Conservation (phyloP, 2,113 vertebrate species). For the Alexandromys fortis region DNA sequence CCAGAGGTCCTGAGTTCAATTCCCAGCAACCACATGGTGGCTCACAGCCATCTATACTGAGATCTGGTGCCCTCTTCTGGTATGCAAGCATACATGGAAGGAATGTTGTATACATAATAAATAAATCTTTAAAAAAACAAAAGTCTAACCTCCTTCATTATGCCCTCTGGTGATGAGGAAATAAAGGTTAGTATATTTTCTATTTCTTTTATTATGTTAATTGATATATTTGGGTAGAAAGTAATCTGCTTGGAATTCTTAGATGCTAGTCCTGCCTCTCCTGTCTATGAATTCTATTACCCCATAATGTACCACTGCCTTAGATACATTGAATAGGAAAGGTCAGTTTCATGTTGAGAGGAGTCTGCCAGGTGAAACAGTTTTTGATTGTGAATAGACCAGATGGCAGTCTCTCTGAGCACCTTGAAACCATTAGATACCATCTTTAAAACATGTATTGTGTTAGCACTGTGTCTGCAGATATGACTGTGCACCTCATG, state of each 20-base stretch:
- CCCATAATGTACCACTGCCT: not conserved
- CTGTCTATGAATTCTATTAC: not conserved
- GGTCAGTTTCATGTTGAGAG: not conserved
- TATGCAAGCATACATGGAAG: no score
- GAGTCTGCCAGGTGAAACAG: not conserved
- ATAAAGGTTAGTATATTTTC: not conserved
- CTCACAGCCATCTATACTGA: no score
- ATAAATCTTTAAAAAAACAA: no score
- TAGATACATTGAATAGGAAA: not conserved
- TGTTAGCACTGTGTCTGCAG: not conserved
- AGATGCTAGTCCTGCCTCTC: not conserved
- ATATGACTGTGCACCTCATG: not conserved
- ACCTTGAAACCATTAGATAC: conserved; percentile 27
- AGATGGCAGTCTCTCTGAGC: not conserved
- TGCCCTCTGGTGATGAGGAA: not conserved
- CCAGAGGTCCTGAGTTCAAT: no score
- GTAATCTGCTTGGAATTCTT: not conserved
- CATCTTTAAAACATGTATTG: not conserved
- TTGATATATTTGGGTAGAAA: conserved; percentile 21
- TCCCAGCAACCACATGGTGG: no score
- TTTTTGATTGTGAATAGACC: not conserved
- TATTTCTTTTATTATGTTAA: conserved; percentile 26
- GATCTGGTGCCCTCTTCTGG: no score
- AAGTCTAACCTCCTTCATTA: not conserved
- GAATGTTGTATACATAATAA: no score